Evolutionary conservation across 2,797 vertebrate species (phyloP), one percentile per base, ranked within the genome.

Genomic region (Rhinogobio ventralis): DNA sequence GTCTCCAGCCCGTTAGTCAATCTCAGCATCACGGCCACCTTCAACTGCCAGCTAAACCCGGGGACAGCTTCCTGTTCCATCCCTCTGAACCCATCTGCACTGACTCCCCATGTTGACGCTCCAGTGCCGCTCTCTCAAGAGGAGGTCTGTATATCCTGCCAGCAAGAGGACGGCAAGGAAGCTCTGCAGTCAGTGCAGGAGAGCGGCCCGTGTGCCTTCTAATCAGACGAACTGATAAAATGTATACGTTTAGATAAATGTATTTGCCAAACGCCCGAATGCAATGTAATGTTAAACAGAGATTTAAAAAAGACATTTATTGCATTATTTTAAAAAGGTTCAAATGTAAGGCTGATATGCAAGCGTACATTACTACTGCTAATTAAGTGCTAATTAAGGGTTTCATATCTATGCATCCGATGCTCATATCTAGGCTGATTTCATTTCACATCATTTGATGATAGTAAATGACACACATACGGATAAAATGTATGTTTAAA

Each of bases 151-250:
- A 88, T 90, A 81, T 82, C 87, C n/a, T 92, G 92, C 28, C 92
- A 94, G 86, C 93, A 94, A 85, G 94, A 96, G 83, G 91, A 86
- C 1, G 93, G 93, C 45, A 94, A 95, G 87, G 87, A 90, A 9
- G 88, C 89, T 1, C 75, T 89, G 33, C 83, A 85, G 64, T 92
- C 93, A 67, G 93, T 93, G 46, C 91, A 92, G 83, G 95, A 95
- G 88, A 92, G 88, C 68, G 57, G 57, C 62, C 28, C 71, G 79
- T 77, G 69, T 55, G 28, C 69, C 23, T 86, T 28, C 76, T 86
- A 71, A 92, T 51, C 13, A 5, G 7, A 8, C 6, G 0, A 14
- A 28, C 68, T 71, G 39, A 71, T 25, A 2, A 17, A 73, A 73
- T 30, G 1, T 20, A 30, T 2, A 71, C 1, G 1, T 71, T 46